Evolutionary conservation across 2,888 invertebrate species (phyloP).

Genomic region (Epinotia brunnichana): DNA sequence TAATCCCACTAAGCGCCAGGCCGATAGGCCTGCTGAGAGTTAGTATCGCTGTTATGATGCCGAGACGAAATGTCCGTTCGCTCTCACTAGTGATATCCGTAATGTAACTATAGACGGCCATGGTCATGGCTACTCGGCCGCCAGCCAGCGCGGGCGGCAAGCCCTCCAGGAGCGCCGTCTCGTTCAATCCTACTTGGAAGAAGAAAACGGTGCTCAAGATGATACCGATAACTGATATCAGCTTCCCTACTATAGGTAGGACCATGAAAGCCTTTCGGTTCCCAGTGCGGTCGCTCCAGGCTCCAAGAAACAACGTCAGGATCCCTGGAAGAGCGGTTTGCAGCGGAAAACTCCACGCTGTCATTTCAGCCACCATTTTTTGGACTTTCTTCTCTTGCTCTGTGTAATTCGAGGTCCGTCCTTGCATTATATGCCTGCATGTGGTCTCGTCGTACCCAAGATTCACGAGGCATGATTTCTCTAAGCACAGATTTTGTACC

Average conservation of each 20-base stretch:
- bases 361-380: conserved; percentile 82
- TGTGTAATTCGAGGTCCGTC: conserved; percentile 70
- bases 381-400: conserved; percentile 78
- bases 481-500: conserved; percentile 82
- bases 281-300: conserved; percentile 86
- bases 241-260: conserved; percentile 83
- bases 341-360: conserved; percentile 83
- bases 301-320: conserved; percentile 83
- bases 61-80: conserved; percentile 85
- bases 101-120: conserved; percentile 86
- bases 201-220: conserved; percentile 84
- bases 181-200: conserved; percentile 80
- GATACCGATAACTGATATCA: conserved; percentile 80
- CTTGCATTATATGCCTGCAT: conserved; percentile 80
- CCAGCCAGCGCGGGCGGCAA: conserved; percentile 85
- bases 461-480: conserved; percentile 84
- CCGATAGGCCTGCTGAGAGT: conserved; percentile 82
- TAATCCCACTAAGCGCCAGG: conserved; percentile 81
- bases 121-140: conserved; percentile 84
- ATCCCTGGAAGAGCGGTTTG: conserved; percentile 84
- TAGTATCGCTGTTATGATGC: conserved; percentile 82
- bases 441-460: conserved; percentile 80
- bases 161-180: conserved; percentile 82
- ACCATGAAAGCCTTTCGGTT: conserved; percentile 85
- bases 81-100: conserved; percentile 84